These are phyloP conservation scores for Cyclina sinensis DNA, from an alignment of 1,140 invertebrate genomes.

Conservation along the genomic window DNA sequence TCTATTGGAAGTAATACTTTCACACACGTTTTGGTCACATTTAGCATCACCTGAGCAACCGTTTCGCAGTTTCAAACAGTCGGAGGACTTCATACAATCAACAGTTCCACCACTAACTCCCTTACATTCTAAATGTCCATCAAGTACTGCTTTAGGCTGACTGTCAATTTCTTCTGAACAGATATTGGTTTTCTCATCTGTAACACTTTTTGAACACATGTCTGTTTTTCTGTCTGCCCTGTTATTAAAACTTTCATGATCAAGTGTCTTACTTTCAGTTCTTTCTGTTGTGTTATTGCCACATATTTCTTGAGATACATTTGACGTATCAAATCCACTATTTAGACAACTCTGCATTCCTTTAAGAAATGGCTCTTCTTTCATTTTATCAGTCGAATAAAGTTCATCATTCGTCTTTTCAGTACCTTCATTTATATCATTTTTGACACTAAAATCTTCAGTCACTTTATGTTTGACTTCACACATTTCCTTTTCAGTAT, in stretches of 20 bases:
- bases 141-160: not conserved
- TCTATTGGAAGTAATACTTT: not conserved
- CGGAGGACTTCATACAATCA: not conserved
- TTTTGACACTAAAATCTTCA: not conserved
- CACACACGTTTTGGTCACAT: not conserved
- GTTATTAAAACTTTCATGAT: not conserved
- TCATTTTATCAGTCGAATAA: not conserved
- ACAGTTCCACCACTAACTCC: not conserved
- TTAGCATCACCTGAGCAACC: not conserved
- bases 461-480: not conserved
- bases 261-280: not conserved
- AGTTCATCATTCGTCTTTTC: too few species aligned
- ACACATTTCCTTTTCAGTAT: not conserved
- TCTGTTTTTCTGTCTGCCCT: not conserved
- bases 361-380: constrained; percentile 7
- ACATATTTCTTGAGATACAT: not conserved
- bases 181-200: not conserved
- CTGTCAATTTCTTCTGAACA: not conserved
- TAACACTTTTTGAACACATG: not conserved
- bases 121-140: not conserved
- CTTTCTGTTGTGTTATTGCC: not conserved
- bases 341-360: constrained; percentile 28
- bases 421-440: not conserved
- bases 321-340: not conserved
- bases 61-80: not conserved